A percentile compares a stretch with the other conserved stretches of the same genome.
phyloP scores from a whole-genome alignment of 2,797 vertebrate species.

The Chiroxiphia lanceolata region DNA sequence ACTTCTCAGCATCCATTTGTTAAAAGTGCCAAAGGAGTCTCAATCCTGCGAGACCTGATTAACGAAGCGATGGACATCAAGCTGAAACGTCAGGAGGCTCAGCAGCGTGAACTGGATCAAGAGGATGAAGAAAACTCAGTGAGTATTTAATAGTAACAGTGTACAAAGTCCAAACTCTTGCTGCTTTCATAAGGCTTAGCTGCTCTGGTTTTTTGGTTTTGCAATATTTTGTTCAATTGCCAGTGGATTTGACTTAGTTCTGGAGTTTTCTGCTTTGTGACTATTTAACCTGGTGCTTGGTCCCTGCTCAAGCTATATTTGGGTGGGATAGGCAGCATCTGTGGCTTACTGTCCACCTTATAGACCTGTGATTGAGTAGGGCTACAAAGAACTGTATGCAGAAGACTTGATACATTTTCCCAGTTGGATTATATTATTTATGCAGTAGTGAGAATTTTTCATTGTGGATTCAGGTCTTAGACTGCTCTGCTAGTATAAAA shows the following conservation, averaged over 20 bases:
- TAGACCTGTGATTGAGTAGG: not conserved
- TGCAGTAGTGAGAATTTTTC: not conserved
- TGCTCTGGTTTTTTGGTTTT: not conserved
- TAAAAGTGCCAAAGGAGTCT: slow-evolving; percentile 87
- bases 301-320: not conserved
- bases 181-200: not conserved
- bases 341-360: not conserved
- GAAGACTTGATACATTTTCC: not conserved
- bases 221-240: not conserved
- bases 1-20: slow-evolving; percentile 87
- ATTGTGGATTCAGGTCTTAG: not conserved
- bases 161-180: not conserved
- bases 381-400: not conserved
- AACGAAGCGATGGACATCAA: slow-evolving; percentile 94
- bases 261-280: not conserved
- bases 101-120: slow-evolving; percentile 88
- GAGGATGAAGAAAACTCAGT: slow-evolving; percentile 95
- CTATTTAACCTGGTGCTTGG: not conserved
- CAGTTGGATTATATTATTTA: not conserved
- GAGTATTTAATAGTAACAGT: slow-evolving; percentile 26
- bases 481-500: not conserved
- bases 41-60: slow-evolving; percentile 87
- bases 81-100: slow-evolving; percentile 84
- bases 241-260: not conserved
- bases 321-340: not conserved